Evolutionary conservation across 2,113 vertebrate species (phyloP).

Genomic region (Hydrolagus affinis): DNA sequence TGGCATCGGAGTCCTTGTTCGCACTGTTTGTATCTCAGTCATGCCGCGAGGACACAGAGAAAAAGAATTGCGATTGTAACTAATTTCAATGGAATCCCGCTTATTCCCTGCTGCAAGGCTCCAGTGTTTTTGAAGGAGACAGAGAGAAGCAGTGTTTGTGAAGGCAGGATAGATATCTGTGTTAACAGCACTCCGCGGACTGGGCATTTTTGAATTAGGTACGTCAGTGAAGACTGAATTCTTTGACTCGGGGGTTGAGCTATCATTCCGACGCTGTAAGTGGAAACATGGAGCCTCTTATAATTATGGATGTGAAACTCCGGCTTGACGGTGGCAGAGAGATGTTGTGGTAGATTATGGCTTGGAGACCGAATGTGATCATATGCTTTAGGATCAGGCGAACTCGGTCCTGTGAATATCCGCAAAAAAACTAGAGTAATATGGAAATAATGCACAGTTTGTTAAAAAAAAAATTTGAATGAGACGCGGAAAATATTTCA

Average conservation of each 20-base stretch:
- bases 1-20: background rate
- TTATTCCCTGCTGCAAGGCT: background rate
- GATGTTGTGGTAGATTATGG: too few relatives aligned
- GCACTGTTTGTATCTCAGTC: background rate
- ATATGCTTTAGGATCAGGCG: background rate
- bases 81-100: slow-evolving; percentile 16
- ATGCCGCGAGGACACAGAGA: background rate
- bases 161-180: background rate
- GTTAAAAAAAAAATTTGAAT: too few relatives aligned
- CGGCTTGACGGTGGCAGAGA: background rate
- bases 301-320: background rate
- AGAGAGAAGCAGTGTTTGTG: background rate
- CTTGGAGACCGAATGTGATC: background rate
- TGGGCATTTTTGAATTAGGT: background rate
- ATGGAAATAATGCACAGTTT: background rate
- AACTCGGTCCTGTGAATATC: background rate
- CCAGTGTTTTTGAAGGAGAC: background rate
- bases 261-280: background rate
- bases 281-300: background rate
- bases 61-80: background rate
- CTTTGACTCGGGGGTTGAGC: background rate
- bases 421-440: background rate
- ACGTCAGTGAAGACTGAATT: background rate
- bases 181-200: background rate
- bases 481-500: too few relatives aligned